Base-by-base conservation (phyloP, 1,140 invertebrate genomes). In the Dinoponera quadriceps region DNA sequence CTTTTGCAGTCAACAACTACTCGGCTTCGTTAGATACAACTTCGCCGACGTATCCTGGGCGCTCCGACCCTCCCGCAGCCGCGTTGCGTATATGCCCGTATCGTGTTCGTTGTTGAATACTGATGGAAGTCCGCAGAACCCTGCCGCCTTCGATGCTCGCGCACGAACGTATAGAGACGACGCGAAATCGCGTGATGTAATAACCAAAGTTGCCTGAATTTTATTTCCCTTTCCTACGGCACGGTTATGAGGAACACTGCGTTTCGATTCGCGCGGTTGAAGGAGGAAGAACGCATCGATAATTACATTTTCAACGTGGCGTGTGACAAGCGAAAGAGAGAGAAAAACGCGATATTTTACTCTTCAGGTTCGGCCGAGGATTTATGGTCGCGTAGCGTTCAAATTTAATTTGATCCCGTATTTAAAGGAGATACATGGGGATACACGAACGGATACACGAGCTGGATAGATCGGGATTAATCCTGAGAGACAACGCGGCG, bases 21-120 rank as follows among this genome's bases (percentile, higher is more conserved):
- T 59, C 57, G 60, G 71, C 65, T 86, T 83, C 81, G 72, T 83
- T 65, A 73, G 71, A 71, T 62, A 51, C 71, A 82, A 72, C 66
- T 73, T 55, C 27, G 44, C 48, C 82, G 33, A 68, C 54, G 69
- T 55, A 62, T 11, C 55, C 4, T 25, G 55, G 25, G 25, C n/a
- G 38, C 9, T 63, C 51, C 83, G 55, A 74, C 25, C 38, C 49
- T 85, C 49, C n/a, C 33, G 55, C 78, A 38, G 44, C 20, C 38
- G 25, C 62, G 63, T 78, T 65, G 69, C 54, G 59, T 55, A 57
- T 33, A n/a, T n/a, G n/a, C n/a, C 38, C 66, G 33, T 16, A 33
- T 48, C 18, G n/a, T 55, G n/a, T 84, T 73, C 27, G 48, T 60
- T 18, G 66, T 65, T 51, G n/a, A 59, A 49, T 51, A 68, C 55